Percentiles rank a stretch among this genome's conserved stretches.
These are phyloP conservation scores for Amphiprion percula DNA, from an alignment of 2,113 vertebrate genomes.

Conservation along the genomic window DNA sequence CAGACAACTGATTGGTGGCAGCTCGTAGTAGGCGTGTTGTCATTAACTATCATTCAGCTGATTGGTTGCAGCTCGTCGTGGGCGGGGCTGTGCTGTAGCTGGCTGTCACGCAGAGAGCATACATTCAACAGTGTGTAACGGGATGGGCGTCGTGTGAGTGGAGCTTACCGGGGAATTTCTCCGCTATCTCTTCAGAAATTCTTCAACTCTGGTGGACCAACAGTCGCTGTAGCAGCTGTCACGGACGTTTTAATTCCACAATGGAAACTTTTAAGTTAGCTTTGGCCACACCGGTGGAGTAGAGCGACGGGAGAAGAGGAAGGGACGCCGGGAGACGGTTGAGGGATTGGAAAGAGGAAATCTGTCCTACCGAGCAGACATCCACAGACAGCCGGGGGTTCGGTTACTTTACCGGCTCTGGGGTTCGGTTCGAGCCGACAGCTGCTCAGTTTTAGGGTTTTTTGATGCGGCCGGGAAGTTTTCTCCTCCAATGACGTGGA, in stretches of 20 bases:
- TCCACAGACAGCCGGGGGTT: background rate
- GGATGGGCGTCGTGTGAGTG: background rate
- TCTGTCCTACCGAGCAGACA: conserved; percentile 7
- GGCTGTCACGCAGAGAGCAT: conserved; percentile 26
- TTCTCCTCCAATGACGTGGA: conserved; percentile 88
- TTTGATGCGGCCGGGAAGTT: conserved; percentile 73
- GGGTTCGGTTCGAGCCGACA: conserved; percentile 1
- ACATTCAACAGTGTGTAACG: conserved; percentile 10
- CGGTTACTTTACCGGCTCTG: background rate
- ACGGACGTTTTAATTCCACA: background rate
- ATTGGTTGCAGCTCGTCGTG: conserved; percentile 52
- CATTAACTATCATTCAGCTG: rapidly evolving
- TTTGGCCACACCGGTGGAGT: conserved; percentile 39
- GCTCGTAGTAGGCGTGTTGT: background rate
- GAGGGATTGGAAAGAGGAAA: conserved; percentile 61
- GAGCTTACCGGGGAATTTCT: background rate
- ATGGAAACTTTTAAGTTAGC: conserved; percentile 22
- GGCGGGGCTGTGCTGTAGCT: conserved; percentile 70
- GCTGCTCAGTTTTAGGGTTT: background rate
- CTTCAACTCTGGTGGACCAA: rapidly evolving
- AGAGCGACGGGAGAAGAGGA: conserved; percentile 6
- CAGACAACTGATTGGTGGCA: conserved; percentile 60
- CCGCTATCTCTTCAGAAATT: background rate
- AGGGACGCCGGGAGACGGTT: background rate
- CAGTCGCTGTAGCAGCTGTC: background rate